Evolutionary conservation across 2,113 vertebrate genomes (phyloP).

Genomic region (Trichechus manatus): DNA sequence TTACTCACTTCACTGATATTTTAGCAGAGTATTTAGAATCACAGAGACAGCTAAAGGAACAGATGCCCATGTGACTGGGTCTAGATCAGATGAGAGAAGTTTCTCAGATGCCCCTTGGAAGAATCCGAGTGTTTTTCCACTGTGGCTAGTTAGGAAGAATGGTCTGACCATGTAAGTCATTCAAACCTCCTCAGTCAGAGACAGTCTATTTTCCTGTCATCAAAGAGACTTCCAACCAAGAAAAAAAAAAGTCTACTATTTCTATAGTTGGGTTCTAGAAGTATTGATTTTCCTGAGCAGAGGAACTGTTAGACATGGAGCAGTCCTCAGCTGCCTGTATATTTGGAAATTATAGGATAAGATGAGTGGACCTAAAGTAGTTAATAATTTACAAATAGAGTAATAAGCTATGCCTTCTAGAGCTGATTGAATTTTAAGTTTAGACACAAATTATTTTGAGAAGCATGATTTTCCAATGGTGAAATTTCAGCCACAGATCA

Average conservation of each 20-base stretch:
- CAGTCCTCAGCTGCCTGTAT: not conserved
- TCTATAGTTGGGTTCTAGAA: not conserved
- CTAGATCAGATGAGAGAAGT: not conserved
- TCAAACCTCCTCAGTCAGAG: not conserved
- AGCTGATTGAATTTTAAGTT: constrained; percentile 6
- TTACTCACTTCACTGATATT: not conserved
- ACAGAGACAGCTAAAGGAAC: not conserved
- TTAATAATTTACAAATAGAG: constrained; percentile 20
- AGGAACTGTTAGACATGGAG: not conserved
- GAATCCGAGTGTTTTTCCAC: not conserved
- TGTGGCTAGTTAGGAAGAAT: not conserved
- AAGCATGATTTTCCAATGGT: not conserved
- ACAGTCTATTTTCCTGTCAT: not conserved
- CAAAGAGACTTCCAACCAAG: not conserved
- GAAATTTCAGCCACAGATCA: not conserved
- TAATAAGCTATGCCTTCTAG: not conserved
- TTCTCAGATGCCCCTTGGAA: not conserved
- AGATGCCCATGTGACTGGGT: not conserved
- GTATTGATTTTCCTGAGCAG: not conserved
- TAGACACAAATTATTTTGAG: constrained; percentile 24
- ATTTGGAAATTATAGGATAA: not conserved
- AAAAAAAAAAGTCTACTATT: not conserved
- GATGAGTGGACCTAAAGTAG: not conserved
- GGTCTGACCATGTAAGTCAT: not conserved
- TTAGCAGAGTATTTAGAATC: not conserved